phyloP scores from a whole-genome alignment of 2,888 invertebrate genomes.

The Stenolophus ochropezus region DNA sequence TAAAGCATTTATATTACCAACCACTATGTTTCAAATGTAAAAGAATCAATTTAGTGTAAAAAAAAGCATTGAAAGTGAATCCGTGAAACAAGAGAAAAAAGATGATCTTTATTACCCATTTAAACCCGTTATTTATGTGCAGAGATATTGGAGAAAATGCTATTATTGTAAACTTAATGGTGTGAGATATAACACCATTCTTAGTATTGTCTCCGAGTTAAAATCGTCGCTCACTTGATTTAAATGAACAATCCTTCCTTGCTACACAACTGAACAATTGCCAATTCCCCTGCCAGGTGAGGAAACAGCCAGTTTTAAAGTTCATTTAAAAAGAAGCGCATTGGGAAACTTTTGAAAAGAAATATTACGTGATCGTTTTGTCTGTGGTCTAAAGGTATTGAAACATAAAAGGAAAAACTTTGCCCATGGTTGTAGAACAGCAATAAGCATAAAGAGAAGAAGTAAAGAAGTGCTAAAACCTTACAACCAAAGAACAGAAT shows the following conservation, averaged over 20 bases:
- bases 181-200: background rate
- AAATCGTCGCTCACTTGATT: background rate
- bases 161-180: background rate
- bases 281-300: background rate
- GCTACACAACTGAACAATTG: background rate
- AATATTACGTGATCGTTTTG: background rate
- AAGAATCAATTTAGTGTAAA: background rate
- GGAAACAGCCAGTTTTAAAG: background rate
- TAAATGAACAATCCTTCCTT: background rate
- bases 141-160: background rate
- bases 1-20: too few species aligned
- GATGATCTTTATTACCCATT: background rate
- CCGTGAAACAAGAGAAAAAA: background rate
- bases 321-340: background rate
- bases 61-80: background rate
- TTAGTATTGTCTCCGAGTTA: background rate
- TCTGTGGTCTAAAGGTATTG: background rate
- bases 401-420: background rate
- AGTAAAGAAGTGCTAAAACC: background rate
- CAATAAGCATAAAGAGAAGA: background rate
- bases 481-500: background rate
- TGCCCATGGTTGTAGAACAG: background rate
- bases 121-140: background rate
- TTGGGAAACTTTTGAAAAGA: background rate
- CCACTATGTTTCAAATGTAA: too few species aligned